Conservation (phyloP, 2,797 vertebrate genomes). For the Enoplosus armatus region DNA sequence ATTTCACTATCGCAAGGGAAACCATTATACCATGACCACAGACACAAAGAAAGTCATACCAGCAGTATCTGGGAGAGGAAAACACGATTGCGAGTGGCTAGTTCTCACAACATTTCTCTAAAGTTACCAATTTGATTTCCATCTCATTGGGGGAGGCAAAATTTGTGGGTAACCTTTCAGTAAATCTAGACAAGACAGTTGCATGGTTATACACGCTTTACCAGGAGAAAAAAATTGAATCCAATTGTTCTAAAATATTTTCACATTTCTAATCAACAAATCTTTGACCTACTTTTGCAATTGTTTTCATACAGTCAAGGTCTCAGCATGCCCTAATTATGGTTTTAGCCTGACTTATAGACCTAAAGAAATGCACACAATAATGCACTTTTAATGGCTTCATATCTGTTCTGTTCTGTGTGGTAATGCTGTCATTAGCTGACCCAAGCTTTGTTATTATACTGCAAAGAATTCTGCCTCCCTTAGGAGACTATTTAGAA, state of each 20-base stretch:
- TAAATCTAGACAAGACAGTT: not conserved
- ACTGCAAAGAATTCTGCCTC: conserved; percentile 70
- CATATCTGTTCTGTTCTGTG: conserved; percentile 54
- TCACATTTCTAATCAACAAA: not conserved
- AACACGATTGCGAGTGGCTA: conserved; percentile 39
- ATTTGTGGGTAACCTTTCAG: not conserved
- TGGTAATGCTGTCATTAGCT: conserved; percentile 63
- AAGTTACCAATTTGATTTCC: conserved; percentile 48
- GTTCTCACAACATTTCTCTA: conserved; percentile 68
- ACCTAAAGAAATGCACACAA: not conserved
- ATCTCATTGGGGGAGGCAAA: conserved; percentile 2
- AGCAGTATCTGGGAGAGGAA: conserved; percentile 66
- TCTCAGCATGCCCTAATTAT: not conserved
- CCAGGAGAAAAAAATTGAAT: not conserved
- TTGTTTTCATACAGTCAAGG: not conserved
- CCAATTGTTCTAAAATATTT: not conserved
- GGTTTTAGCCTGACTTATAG: not conserved
- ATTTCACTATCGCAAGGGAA: conserved; percentile 82
- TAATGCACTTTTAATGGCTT: conserved; percentile 35
- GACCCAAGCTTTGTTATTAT: conserved; percentile 75
- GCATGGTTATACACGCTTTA: not conserved
- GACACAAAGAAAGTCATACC: conserved; percentile 75
- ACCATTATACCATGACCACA: conserved; percentile 80
- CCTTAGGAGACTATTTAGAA: conserved; percentile 75
- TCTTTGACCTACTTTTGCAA: conserved; percentile 45